A percentile compares a stretch with the other conserved stretches of the same genome.
Evolutionary conservation across 1,140 invertebrate genomes (phyloP).

Genomic region (Drosophila auraria): DNA sequence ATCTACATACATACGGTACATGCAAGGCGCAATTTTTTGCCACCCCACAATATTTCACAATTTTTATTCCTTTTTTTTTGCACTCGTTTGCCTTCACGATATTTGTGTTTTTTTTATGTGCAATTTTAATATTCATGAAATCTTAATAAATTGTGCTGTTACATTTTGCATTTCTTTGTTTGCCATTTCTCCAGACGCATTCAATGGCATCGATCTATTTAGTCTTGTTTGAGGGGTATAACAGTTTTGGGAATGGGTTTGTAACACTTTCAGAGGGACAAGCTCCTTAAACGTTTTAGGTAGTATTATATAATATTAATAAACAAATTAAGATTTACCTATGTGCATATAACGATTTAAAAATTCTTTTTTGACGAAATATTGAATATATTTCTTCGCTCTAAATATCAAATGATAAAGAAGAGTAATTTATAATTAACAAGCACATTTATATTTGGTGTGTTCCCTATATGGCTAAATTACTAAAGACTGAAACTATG

Average conservation of each 20-base stretch:
- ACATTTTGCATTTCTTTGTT: constrained; percentile 42
- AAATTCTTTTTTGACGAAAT: no score
- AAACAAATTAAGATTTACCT: neutral
- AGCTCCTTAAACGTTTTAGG: no score
- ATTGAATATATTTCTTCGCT: no score
- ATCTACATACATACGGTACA: neutral
- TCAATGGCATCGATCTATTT: constrained; percentile 13
- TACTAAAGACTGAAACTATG: no score
- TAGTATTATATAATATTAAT: neutral
- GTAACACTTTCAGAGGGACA: no score
- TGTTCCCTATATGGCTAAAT: no score
- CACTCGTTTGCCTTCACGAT: constrained; percentile 2
- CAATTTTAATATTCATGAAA: constrained; percentile 29
- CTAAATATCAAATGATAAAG: no score
- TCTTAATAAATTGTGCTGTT: constrained; percentile 33
- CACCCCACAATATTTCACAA: constrained; percentile 43
- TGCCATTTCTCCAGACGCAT: constrained; percentile 36
- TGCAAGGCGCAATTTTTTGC: constrained; percentile 26
- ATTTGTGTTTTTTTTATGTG: constrained; percentile 12
- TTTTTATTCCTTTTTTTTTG: constrained; percentile 25
- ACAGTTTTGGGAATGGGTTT: neutral
- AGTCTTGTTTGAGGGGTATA: neutral
- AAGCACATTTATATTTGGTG: no score
- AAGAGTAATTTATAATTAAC: no score
- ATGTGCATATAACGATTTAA: no score